A percentile compares a stretch with the other conserved stretches of the same genome.
These are phyloP conservation scores for Ectropis crepuscularia DNA, from an alignment of 2,888 invertebrate genomes.

Conservation along the genomic window DNA sequence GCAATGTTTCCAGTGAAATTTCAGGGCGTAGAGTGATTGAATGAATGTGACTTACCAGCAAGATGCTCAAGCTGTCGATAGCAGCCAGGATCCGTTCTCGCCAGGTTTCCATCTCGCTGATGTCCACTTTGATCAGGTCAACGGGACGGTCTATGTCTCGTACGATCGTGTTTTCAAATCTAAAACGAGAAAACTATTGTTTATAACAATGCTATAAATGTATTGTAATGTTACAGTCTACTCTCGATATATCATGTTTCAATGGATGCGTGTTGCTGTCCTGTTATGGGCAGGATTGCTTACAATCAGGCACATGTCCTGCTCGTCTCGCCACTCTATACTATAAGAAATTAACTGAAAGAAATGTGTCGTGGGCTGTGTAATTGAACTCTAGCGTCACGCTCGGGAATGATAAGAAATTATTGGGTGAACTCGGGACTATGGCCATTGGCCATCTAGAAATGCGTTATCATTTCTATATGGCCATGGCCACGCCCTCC, in stretches of 20 bases:
- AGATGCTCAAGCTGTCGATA: slow-evolving; percentile 86
- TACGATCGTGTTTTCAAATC: slow-evolving; percentile 81
- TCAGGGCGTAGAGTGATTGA: not conserved
- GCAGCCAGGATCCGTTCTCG: slow-evolving; percentile 89
- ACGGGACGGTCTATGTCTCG: slow-evolving; percentile 88
- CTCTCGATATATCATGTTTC: no score
- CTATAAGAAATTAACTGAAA: no score
- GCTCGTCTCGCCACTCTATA: no score
- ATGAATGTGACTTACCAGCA: slow-evolving; percentile 71
- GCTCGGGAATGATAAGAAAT: not conserved
- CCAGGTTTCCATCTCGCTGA: slow-evolving; percentile 90
- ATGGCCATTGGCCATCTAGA: no score
- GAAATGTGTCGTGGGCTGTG: no score
- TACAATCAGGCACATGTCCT: not conserved
- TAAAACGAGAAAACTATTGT: slow-evolving; percentile 34
- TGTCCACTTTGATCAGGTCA: slow-evolving; percentile 87
- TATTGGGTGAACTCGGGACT: no score
- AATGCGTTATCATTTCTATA: no score
- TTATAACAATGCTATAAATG: not conserved
- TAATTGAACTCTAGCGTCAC: no score
- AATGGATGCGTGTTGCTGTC: no score
- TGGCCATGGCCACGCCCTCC: not conserved
- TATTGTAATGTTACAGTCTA: not conserved
- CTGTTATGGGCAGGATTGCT: no score
- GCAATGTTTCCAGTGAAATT: no score